Conservation (phyloP, 2,113 vertebrate species). For the Calyptomena viridis region DNA sequence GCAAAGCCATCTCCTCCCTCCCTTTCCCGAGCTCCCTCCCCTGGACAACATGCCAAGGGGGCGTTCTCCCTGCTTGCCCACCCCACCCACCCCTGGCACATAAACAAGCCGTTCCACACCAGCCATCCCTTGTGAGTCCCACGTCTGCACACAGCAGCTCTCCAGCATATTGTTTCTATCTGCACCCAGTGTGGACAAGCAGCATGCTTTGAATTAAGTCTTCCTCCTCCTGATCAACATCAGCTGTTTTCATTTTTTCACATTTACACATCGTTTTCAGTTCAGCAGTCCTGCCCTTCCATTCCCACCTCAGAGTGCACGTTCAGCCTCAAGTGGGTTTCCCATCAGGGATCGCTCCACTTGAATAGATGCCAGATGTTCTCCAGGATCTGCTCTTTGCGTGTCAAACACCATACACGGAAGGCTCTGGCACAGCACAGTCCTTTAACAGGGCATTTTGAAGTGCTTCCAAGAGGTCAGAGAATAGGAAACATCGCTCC, state of each 20-base stretch:
- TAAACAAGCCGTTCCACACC: fast-evolving
- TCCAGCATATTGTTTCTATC: not conserved
- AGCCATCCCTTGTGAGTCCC: fast-evolving
- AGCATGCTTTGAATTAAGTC: not conserved
- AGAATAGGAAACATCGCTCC: not conserved
- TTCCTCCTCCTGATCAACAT: not conserved
- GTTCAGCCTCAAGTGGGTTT: not conserved
- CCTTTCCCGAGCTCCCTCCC: conserved; percentile 1
- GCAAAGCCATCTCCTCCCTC: not conserved
- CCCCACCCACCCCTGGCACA: not conserved
- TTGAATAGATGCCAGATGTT: not conserved
- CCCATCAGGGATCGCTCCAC: fast-evolving
- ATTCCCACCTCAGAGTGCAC: fast-evolving
- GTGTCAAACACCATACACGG: not conserved
- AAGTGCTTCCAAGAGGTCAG: not conserved
- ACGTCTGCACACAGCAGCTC: fast-evolving
- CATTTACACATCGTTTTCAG: fast-evolving
- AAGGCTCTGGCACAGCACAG: not conserved
- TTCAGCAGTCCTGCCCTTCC: fast-evolving
- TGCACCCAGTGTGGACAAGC: not conserved
- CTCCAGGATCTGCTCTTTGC: not conserved
- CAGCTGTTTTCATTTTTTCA: not conserved
- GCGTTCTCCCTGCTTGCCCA: conserved; percentile 33
- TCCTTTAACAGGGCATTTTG: not conserved
- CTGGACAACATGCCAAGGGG: not conserved